Conservation (phyloP, 2,888 invertebrate species). For the Amphipoea lucens region DNA sequence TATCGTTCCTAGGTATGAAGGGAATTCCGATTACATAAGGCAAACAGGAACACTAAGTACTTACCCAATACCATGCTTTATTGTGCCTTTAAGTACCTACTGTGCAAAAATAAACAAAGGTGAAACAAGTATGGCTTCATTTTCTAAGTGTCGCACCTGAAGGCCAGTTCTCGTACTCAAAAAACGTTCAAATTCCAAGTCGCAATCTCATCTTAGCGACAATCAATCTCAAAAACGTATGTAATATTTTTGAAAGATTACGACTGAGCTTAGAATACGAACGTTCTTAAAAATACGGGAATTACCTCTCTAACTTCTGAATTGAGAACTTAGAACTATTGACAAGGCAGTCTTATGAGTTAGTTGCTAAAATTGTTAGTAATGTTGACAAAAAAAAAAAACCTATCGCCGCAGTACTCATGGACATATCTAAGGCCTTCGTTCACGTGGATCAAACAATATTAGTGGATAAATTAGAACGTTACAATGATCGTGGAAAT, state of each 20-base stretch:
- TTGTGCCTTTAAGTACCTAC: background rate
- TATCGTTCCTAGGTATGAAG: background rate
- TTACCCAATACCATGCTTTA: background rate
- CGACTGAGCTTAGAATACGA: no score
- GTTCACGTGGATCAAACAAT: background rate
- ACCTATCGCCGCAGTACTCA: background rate
- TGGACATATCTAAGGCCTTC: constrained; percentile 1
- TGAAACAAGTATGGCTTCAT: no score
- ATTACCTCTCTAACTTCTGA: no score
- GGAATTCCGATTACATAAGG: background rate
- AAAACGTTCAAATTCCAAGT: no score
- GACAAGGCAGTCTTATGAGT: background rate
- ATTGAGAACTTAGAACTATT: no score
- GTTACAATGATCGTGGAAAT: no score
- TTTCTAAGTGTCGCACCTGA: no score
- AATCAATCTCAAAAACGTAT: no score
- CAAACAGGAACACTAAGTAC: constrained; percentile 31
- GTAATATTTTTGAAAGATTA: no score
- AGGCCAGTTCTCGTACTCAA: no score
- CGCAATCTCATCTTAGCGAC: no score
- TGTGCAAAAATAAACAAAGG: background rate
- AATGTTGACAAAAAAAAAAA: background rate
- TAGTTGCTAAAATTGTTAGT: background rate
- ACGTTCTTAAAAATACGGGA: no score
- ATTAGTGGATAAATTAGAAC: background rate